phyloP scores from a whole-genome alignment of 2,888 invertebrate species.

The Drosophila longiperda region DNA sequence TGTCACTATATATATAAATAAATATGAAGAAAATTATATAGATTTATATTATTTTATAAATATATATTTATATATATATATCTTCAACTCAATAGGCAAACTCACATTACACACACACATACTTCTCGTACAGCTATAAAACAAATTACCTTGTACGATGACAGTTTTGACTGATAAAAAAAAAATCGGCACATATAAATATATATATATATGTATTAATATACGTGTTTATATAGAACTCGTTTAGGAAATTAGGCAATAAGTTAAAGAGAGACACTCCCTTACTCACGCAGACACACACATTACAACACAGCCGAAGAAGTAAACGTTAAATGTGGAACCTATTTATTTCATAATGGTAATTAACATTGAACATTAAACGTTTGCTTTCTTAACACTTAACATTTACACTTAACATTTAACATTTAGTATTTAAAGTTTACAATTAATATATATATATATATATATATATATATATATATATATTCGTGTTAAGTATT shows the following conservation, averaged over 20 bases:
- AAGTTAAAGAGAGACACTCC: constrained; percentile 39
- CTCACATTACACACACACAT: constrained; percentile 31
- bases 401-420: constrained; percentile 34
- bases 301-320: not conserved
- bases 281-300: not conserved
- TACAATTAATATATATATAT: not conserved
- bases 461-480: constrained; percentile 13
- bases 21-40: not conserved
- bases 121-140: constrained; percentile 31
- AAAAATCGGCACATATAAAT: constrained; percentile 21
- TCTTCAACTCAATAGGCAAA: constrained; percentile 18
- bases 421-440: constrained; percentile 1
- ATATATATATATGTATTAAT: constrained; percentile 29
- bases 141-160: constrained; percentile 40
- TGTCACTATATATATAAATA: not conserved
- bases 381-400: constrained; percentile 30
- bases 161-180: constrained; percentile 65
- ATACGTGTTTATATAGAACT: constrained; percentile 46
- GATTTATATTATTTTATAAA: not conserved
- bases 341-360: constrained; percentile 40
- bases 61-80: not conserved
- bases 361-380: constrained; percentile 21
- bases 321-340: constrained; percentile 27
- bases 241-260: constrained; percentile 52
- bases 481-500: constrained; percentile 69